Evolutionary conservation across 2,113 vertebrate species (phyloP).

Genomic region (Sorex araneus): DNA sequence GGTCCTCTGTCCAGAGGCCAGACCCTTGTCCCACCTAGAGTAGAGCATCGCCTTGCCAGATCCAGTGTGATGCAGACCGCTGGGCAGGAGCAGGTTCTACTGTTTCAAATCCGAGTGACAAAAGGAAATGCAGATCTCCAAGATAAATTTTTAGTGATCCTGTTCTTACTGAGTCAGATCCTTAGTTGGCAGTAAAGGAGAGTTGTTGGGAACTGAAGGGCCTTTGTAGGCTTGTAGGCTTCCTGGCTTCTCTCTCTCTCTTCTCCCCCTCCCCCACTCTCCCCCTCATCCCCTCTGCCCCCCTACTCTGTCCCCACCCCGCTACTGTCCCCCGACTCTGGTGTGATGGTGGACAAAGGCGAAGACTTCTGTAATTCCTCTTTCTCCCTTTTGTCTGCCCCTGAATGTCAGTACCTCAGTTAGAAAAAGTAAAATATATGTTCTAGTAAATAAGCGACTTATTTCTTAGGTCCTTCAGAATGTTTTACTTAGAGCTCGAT

Average conservation of each 20-base stretch:
- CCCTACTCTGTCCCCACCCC: not conserved
- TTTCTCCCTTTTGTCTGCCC: not conserved
- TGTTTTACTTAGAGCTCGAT: slow-evolving; percentile 54
- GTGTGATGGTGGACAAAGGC: not conserved
- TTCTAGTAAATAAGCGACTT: slow-evolving; percentile 44
- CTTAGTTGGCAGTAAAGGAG: slow-evolving; percentile 17
- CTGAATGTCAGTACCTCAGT: too few relatives aligned
- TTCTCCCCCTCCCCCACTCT: not conserved
- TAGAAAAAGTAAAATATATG: not conserved
- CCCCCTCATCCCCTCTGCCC: not conserved
- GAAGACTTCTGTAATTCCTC: not conserved
- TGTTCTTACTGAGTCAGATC: not conserved
- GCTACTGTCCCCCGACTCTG: not conserved
- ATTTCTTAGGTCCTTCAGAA: slow-evolving; percentile 28
- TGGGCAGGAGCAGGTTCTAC: not conserved
- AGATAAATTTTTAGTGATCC: slow-evolving; percentile 11
- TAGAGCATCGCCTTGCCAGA: not conserved
- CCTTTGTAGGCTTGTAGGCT: not conserved
- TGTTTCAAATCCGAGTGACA: not conserved
- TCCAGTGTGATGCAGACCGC: not conserved
- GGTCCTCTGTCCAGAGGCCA: slow-evolving; percentile 13
- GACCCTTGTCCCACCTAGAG: not conserved
- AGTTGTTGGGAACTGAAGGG: not conserved
- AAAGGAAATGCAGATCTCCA: slow-evolving; percentile 1
- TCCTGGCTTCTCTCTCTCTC: not conserved